phyloP scores from a whole-genome alignment of 2,113 vertebrate genomes.

The Microtus pennsylvanicus region DNA sequence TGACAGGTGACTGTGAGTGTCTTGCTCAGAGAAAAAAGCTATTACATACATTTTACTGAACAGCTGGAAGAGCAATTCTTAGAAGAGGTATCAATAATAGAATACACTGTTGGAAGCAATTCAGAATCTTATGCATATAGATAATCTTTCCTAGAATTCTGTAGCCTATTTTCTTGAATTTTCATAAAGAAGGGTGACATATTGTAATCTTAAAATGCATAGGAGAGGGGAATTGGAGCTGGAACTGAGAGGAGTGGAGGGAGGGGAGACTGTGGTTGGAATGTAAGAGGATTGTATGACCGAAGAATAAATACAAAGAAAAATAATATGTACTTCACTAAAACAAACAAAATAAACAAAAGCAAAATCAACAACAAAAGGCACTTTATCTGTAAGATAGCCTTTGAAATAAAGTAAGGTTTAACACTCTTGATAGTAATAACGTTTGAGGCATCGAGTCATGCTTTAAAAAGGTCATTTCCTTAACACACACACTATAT shows the following conservation, averaged over 20 bases:
- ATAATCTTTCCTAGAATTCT: background rate
- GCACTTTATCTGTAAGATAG: background rate
- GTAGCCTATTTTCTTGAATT: background rate
- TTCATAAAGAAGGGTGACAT: conserved; percentile 8
- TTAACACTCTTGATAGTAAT: background rate
- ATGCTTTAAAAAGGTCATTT: background rate
- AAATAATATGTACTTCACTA: background rate
- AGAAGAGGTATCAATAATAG: background rate
- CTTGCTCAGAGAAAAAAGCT: background rate
- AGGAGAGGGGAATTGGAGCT: too few relatives aligned
- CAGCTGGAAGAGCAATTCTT: background rate
- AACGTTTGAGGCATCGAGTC: background rate
- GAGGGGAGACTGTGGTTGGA: background rate
- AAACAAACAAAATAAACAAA: background rate
- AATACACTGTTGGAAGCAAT: background rate
- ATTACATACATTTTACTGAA: background rate
- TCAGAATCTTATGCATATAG: background rate
- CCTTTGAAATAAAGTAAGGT: background rate
- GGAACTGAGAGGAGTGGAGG: background rate
- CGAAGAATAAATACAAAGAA: background rate
- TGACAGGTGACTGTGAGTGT: too few relatives aligned
- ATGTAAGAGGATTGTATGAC: background rate
- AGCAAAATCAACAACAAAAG: background rate
- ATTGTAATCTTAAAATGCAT: background rate
- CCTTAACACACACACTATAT: background rate